Evolutionary conservation across 2,888 invertebrate species (phyloP), one percentile per base, ranked within the genome.

Genomic region (Aelia acuminata): DNA sequence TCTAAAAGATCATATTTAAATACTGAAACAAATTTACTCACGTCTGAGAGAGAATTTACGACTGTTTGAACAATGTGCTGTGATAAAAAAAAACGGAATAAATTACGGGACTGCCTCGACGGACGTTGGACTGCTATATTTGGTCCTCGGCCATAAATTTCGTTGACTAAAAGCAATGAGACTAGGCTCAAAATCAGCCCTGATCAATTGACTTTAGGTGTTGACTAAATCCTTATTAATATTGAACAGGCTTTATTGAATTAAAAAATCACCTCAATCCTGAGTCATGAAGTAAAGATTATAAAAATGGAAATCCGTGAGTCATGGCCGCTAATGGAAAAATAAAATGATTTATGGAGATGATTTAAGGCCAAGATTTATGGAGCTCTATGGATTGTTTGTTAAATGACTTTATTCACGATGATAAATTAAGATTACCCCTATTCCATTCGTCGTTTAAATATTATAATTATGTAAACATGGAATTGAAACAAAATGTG

Each of bases 181-280:
- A 70, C 31, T 70, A 35, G 31, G 18, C 31, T 18, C 18, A 22
- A 43, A 35, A 35, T 31, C 63, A 63, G 63, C 63, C 63, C 35
- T 70, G 31, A 20, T 70, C 63, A 70, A 70, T 70, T 18, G 31
- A 20, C 35, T 35, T 35, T 35, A 35, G 63, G 63, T 35, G 63
- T 70, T 70, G 35, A 70, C 63, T 35, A 70, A 70, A 70, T 70
- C 63, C 63, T 70, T 35, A 70, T 70, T 26, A 70, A 70, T 70
- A 70, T 70, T 70, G 31, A 70, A 35, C 7, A 10, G 63, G 31
- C 35, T 35, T 70, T 70, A 70, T 70, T 70, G 63, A 70, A 70
- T 70, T 70, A 35, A 70, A 57, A 53, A 70, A 70, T 35, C 63
- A 35, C 20, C 63, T 13, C 7, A 35, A 15, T n/a, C n/a, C 31